These are phyloP conservation scores for Steatocranus sp. DNA, from an alignment of 2,797 vertebrate species.

Conservation along the genomic window DNA sequence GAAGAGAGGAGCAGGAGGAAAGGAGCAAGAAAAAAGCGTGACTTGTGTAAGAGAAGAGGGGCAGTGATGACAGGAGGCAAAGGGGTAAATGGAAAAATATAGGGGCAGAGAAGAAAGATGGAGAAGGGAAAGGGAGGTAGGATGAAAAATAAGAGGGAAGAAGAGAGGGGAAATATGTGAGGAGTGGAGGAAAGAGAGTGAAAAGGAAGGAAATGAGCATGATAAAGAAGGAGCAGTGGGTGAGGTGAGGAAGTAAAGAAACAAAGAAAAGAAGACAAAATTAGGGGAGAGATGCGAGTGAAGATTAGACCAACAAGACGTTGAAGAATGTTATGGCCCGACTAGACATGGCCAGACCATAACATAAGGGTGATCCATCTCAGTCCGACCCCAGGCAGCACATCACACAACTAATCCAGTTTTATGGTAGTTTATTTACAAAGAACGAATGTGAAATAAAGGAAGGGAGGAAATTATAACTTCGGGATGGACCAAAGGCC, in stretches of 20 bases:
- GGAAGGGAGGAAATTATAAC: not conserved
- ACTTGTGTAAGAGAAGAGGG: not conserved
- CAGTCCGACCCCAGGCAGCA: not conserved
- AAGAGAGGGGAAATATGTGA: not conserved
- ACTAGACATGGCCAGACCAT: not conserved
- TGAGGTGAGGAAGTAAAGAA: not conserved
- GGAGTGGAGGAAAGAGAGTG: not conserved
- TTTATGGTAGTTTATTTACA: not conserved
- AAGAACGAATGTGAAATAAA: not conserved
- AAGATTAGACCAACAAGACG: not conserved
- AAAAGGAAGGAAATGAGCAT: not conserved
- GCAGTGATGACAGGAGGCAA: not conserved
- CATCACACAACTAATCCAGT: not conserved
- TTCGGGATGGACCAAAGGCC: not conserved
- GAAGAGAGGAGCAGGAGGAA: constrained; percentile 5
- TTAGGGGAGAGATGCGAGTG: not conserved
- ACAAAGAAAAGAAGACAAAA: not conserved
- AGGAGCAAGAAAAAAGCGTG: not conserved
- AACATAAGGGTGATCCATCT: not conserved
- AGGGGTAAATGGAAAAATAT: not conserved
- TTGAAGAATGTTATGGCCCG: not conserved
- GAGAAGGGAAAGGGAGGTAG: not conserved
- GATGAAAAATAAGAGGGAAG: not conserved
- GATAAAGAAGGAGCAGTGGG: not conserved
- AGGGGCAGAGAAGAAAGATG: not conserved